Conservation (phyloP, 2,888 invertebrate species). For the Erebia palarica region DNA sequence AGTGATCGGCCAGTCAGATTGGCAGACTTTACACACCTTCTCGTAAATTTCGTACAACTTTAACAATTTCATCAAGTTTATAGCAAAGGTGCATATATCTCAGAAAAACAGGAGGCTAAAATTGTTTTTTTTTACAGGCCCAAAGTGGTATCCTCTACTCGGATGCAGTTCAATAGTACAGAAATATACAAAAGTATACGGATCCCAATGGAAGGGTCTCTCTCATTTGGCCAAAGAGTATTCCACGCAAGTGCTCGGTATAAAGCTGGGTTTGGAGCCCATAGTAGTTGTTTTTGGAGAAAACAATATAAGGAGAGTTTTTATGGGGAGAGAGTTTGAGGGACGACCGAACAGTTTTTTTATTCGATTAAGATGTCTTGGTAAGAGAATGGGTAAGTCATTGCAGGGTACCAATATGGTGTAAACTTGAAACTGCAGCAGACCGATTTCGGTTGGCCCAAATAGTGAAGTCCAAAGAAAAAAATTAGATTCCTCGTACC, state of each 20-base stretch:
- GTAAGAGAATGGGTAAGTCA: conserved; percentile 83
- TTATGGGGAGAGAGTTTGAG: conserved; percentile 84
- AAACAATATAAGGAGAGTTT: conserved; percentile 83
- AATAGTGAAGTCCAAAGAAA: no score
- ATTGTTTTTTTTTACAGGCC: conserved; percentile 52
- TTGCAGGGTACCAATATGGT: background rate
- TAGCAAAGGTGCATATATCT: no score
- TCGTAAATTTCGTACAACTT: no score
- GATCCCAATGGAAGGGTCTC: conserved; percentile 83
- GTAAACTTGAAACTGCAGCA: no score
- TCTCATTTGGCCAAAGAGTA: conserved; percentile 80
- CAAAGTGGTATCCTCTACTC: conserved; percentile 67
- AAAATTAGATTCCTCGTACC: no score
- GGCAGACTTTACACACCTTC: no score
- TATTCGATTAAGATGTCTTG: conserved; percentile 85
- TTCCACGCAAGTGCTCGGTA: conserved; percentile 84
- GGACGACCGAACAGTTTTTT: conserved; percentile 88
- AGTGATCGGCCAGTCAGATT: no score
- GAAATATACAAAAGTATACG: conserved; percentile 53
- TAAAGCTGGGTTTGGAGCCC: conserved; percentile 84
- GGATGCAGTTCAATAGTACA: conserved; percentile 60
- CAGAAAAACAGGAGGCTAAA: background rate
- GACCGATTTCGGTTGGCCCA: no score
- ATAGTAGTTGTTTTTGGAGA: conserved; percentile 84
- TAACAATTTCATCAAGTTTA: no score